Evolutionary conservation across 2,797 vertebrate genomes (phyloP).

Genomic region (Pitangus sulphuratus): DNA sequence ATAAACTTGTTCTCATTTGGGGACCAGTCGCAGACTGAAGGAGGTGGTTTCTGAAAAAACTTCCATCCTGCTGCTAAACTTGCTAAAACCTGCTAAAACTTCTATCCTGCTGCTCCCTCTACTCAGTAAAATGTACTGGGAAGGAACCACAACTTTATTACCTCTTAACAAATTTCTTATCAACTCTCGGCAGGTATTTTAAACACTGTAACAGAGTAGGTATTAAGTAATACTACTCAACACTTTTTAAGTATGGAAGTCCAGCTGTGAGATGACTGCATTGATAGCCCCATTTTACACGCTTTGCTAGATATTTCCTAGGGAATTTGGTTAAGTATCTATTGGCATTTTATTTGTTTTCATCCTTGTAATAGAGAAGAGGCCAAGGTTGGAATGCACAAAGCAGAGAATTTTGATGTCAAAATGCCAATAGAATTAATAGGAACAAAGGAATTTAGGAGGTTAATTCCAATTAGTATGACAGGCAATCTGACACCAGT

Average conservation of each 20-base stretch:
- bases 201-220: background rate
- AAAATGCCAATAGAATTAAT: constrained; percentile 24
- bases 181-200: background rate
- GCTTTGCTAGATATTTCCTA: background rate
- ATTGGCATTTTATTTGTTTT: background rate
- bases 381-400: background rate
- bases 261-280: background rate
- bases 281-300: background rate
- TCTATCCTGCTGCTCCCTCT: background rate
- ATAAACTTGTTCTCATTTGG: background rate
- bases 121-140: background rate
- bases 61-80: background rate
- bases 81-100: background rate
- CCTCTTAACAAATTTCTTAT: background rate
- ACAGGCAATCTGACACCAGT: background rate
- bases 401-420: background rate
- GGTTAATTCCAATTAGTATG: constrained; percentile 20
- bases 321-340: background rate
- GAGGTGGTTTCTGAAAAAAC: background rate
- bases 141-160: background rate
- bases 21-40: background rate
- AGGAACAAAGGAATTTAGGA: constrained; percentile 9
- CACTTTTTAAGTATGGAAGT: background rate
- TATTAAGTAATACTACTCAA: background rate
- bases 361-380: background rate